These are phyloP conservation scores for Sprattus sprattus DNA, from an alignment of 2,113 vertebrate genomes.

Conservation along the genomic window DNA sequence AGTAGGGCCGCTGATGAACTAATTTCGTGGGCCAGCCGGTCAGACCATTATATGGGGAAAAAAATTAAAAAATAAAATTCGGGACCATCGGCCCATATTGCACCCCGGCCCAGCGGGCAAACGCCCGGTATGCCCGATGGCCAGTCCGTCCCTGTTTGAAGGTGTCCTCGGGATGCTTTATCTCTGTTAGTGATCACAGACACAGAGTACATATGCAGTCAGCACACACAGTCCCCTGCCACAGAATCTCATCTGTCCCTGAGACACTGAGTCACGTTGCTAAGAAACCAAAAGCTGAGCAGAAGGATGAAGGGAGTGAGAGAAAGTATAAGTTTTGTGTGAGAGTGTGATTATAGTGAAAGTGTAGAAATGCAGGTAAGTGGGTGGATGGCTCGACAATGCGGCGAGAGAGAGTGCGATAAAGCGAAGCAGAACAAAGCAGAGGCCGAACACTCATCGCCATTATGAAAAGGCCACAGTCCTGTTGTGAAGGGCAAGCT, in stretches of 20 bases:
- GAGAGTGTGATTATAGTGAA: slow-evolving; percentile 35
- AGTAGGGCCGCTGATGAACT: too few relatives aligned
- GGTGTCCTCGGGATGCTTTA: neutral
- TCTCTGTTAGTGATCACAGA: too few relatives aligned
- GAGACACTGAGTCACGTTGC: slow-evolving; percentile 56
- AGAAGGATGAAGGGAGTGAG: slow-evolving; percentile 28
- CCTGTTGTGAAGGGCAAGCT: neutral
- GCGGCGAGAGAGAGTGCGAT: neutral
- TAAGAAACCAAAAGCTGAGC: slow-evolving; percentile 51
- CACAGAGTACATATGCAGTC: neutral
- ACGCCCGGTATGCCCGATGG: too few relatives aligned
- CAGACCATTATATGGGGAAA: too few relatives aligned
- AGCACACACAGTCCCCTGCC: slow-evolving; percentile 12
- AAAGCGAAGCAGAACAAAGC: neutral
- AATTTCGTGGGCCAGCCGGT: too few relatives aligned
- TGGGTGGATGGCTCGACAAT: slow-evolving; percentile 43
- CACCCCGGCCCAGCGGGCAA: too few relatives aligned
- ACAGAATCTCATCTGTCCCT: slow-evolving; percentile 39
- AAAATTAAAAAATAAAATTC: too few relatives aligned
- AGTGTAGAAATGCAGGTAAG: slow-evolving; percentile 44
- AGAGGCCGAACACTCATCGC: neutral
- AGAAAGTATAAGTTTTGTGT: slow-evolving; percentile 40
- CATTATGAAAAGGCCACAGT: neutral
- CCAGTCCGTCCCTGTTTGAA: neutral
- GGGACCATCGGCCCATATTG: too few relatives aligned